These are phyloP conservation scores for Brenthis hecate DNA, from an alignment of 2,888 invertebrate species.

Conservation along the genomic window DNA sequence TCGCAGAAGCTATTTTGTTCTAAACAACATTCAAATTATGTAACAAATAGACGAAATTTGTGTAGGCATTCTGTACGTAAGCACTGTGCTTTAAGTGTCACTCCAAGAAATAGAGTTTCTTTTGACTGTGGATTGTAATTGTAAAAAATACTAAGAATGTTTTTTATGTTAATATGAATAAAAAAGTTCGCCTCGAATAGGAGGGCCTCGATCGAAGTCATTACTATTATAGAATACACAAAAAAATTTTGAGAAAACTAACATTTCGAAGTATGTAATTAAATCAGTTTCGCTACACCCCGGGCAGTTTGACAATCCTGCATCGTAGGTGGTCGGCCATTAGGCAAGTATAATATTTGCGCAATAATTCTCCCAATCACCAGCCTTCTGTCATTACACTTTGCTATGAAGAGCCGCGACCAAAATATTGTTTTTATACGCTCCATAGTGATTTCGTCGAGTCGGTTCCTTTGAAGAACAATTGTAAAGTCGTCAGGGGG, in stretches of 20 bases:
- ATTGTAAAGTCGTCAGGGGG: constrained; percentile 21
- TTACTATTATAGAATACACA: not conserved
- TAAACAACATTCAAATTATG: too few species aligned
- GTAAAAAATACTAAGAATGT: too few species aligned
- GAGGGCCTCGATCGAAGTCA: too few species aligned
- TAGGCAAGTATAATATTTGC: constrained; percentile 45
- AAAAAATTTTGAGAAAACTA: not conserved
- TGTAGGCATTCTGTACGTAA: too few species aligned
- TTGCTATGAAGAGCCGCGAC: constrained; percentile 44
- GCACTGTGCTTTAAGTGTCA: too few species aligned
- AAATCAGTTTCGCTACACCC: not conserved
- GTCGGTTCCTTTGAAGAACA: constrained; percentile 30
- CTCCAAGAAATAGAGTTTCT: too few species aligned
- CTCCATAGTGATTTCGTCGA: constrained; percentile 2
- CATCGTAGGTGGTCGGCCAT: constrained; percentile 31
- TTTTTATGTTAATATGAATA: too few species aligned
- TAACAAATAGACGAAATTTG: too few species aligned
- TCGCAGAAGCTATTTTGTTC: too few species aligned
- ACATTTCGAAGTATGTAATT: not conserved
- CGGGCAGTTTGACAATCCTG: not conserved
- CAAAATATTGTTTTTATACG: constrained; percentile 35
- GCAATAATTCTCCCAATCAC: constrained; percentile 41
- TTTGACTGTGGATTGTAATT: too few species aligned
- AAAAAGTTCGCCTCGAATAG: too few species aligned
- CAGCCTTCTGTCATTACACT: constrained; percentile 47